These are phyloP conservation scores for Hydrotaea cyrtoneurina DNA, from an alignment of 2,888 invertebrate species.

Conservation along the genomic window DNA sequence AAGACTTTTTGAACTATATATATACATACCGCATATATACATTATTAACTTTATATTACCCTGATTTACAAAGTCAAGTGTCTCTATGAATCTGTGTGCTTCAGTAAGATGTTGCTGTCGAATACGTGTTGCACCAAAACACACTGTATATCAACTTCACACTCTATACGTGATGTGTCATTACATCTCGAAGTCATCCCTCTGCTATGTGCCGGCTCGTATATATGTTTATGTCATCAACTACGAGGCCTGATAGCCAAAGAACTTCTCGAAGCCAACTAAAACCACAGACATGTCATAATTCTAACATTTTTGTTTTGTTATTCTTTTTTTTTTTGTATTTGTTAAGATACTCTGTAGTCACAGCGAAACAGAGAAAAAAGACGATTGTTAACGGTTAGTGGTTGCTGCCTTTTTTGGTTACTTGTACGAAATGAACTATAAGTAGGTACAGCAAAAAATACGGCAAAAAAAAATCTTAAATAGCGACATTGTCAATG, in stretches of 20 bases:
- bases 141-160: conserved; percentile 25
- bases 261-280: neutral
- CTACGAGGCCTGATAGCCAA: too few relatives aligned
- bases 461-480: neutral
- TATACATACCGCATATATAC: too few relatives aligned
- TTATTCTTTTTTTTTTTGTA: too few relatives aligned
- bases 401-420: conserved; percentile 13
- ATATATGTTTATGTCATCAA: too few relatives aligned
- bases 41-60: neutral
- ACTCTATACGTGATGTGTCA: conserved; percentile 20
- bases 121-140: conserved; percentile 17
- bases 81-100: neutral
- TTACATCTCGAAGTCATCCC: conserved; percentile 7
- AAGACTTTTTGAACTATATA: too few relatives aligned
- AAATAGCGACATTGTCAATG: conserved; percentile 57
- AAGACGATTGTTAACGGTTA: conserved; percentile 56
- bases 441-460: conserved; percentile 36
- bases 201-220: too few relatives aligned
- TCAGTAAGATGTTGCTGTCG: conserved; percentile 1
- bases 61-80: neutral
- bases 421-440: conserved; percentile 54
- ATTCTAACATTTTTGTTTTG: conserved; percentile 37
- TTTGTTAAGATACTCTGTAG: neutral
- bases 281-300: conserved; percentile 59
- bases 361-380: conserved; percentile 24